Evolutionary conservation across 2,797 vertebrate genomes (phyloP).

Genomic region (Cephalopachus bancanus): DNA sequence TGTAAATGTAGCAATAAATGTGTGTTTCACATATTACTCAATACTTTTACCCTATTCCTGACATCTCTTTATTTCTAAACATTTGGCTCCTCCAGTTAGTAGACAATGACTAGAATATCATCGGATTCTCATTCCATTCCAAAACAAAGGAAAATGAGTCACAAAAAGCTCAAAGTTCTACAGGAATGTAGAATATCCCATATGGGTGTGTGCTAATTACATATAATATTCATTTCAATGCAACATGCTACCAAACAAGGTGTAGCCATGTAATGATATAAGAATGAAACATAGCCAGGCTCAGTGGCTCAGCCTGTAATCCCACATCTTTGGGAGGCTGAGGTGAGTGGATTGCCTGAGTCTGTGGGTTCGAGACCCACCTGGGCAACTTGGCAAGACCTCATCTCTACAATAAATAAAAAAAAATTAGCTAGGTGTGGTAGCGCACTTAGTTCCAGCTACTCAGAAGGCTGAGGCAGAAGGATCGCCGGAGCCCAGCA

Average conservation of each 20-base stretch:
- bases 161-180: neutral
- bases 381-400: no score
- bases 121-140: neutral
- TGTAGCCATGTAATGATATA: neutral
- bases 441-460: no score
- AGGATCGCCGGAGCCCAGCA: no score
- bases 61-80: neutral
- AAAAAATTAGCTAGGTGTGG: no score
- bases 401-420: no score
- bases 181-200: neutral
- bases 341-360: no score
- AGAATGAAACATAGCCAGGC: neutral
- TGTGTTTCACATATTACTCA: neutral
- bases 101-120: neutral
- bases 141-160: neutral
- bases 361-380: no score
- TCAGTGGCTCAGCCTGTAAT: no score
- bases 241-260: no score
- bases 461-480: no score
- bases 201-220: neutral
- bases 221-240: neutral
- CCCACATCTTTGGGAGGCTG: no score
- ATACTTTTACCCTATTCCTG: neutral
- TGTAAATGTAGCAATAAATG: accelerated
- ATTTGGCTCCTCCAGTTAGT: neutral